Conservation (phyloP, 2,113 vertebrate species). For the Elachura formosa region DNA sequence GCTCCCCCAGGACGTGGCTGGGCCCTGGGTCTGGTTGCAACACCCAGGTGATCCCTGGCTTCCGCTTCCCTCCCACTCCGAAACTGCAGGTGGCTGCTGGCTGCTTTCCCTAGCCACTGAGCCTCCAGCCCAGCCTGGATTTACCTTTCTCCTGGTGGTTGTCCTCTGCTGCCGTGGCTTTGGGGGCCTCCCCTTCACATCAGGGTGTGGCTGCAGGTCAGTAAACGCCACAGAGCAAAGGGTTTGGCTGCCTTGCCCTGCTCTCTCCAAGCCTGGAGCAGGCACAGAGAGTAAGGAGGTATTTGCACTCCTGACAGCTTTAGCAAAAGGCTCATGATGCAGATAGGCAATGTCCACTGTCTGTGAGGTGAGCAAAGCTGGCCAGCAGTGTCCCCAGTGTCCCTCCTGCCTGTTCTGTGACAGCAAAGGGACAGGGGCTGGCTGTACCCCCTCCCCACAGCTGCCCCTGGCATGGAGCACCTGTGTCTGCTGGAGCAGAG, state of each 20-base stretch:
- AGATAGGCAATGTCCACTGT: fast-evolving
- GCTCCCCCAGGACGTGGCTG: fast-evolving
- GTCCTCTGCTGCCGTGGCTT: not conserved
- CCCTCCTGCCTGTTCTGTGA: not conserved
- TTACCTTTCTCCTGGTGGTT: fast-evolving
- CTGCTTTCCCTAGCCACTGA: not conserved
- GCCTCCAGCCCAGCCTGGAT: not conserved
- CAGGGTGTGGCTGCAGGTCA: not conserved
- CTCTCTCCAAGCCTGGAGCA: not conserved
- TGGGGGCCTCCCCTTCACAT: fast-evolving
- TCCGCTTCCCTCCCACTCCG: not conserved
- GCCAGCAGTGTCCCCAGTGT: not conserved
- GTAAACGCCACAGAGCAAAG: fast-evolving
- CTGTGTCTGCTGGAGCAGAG: not conserved
- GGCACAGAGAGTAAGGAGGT: fast-evolving
- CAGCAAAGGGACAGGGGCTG: not conserved
- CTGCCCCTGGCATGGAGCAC: fast-evolving
- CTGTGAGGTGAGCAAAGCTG: not conserved
- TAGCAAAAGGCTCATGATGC: fast-evolving
- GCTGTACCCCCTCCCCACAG: not conserved
- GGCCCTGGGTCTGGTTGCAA: not conserved
- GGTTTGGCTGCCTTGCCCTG: not conserved
- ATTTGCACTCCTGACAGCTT: fast-evolving
- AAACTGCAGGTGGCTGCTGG: not conserved
- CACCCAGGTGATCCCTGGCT: not conserved